Evolutionary conservation across 1,140 invertebrate species (phyloP).

Genomic region (Bacillus rossius): DNA sequence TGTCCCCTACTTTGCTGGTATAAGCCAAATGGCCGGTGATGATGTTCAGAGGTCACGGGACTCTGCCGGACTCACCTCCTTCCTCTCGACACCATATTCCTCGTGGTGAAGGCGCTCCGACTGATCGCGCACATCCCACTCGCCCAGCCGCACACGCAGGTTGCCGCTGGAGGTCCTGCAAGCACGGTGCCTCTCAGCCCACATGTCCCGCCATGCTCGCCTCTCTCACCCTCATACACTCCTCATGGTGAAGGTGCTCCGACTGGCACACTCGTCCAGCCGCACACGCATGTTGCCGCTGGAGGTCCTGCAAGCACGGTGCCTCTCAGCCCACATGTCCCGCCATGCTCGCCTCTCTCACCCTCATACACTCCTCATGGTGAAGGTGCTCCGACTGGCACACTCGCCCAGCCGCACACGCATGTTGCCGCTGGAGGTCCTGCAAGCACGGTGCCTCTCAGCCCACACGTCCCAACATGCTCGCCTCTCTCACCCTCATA

Average conservation of each 20-base stretch:
- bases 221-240: constrained; percentile 85
- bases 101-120: constrained; percentile 79
- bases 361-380: constrained; percentile 86
- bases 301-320: constrained; percentile 55
- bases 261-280: constrained; percentile 82
- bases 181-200: constrained; percentile 33
- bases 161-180: constrained; percentile 72
- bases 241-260: constrained; percentile 79
- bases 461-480: too few relatives aligned
- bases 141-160: constrained; percentile 79
- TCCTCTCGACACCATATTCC: constrained; percentile 81
- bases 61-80: constrained; percentile 55
- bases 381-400: constrained; percentile 72
- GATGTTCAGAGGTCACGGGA: too few relatives aligned
- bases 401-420: constrained; percentile 86
- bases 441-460: constrained; percentile 40
- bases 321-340: too few relatives aligned
- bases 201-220: constrained; percentile 45
- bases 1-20: too few relatives aligned
- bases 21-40: too few relatives aligned
- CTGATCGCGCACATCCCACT: constrained; percentile 84
- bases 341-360: constrained; percentile 62
- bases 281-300: constrained; percentile 81
- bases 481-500: constrained; percentile 81
- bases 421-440: constrained; percentile 76